These are phyloP conservation scores for Prietella phreatophila DNA, from an alignment of 2,113 vertebrate genomes.

Conservation along the genomic window DNA sequence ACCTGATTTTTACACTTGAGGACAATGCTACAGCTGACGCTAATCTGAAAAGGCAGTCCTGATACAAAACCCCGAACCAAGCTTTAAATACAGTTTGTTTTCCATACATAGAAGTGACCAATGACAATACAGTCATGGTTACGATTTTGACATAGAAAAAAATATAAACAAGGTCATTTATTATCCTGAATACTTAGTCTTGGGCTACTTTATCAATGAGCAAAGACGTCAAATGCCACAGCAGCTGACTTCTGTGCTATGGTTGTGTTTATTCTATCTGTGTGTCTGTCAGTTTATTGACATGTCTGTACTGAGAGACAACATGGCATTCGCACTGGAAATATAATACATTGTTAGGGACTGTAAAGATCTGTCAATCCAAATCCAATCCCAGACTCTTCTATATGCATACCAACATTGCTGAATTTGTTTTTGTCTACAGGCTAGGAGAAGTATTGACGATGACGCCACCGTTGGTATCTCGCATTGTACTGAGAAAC, in stretches of 20 bases:
- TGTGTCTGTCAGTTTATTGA: background rate
- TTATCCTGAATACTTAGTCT: no score
- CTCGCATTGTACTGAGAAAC: background rate
- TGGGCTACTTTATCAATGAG: no score
- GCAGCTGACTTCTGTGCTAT: background rate
- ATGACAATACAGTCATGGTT: background rate
- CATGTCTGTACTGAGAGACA: background rate
- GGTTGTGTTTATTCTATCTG: background rate
- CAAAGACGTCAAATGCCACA: no score
- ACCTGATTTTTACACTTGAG: background rate
- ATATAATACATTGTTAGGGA: background rate
- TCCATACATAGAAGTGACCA: background rate
- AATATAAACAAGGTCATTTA: no score
- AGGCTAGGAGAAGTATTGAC: background rate
- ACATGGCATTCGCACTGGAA: background rate
- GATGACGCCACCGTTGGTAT: background rate
- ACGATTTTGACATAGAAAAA: no score
- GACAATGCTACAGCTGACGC: no score
- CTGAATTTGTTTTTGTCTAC: background rate
- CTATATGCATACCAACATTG: background rate
- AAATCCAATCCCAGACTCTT: background rate
- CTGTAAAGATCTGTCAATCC: background rate
- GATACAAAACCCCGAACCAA: background rate
- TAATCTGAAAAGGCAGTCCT: background rate
- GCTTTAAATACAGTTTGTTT: background rate